Conservation (phyloP, 2,888 invertebrate species). For the Pilophorus perplexus region DNA sequence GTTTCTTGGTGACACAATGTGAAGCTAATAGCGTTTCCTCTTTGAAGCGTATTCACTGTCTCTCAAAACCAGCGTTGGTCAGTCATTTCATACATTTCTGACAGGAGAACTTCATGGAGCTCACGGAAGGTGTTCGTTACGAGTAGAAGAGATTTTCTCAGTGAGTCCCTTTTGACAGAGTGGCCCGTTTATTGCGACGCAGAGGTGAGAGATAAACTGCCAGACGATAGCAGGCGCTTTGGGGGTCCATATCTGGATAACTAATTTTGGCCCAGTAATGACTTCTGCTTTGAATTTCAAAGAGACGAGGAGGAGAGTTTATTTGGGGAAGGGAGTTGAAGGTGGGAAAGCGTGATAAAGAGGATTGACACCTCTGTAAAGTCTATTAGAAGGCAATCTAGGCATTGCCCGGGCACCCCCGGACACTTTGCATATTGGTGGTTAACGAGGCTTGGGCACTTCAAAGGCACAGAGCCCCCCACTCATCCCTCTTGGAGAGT, state of each 20-base stretch:
- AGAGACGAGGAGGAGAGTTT: constrained; percentile 34
- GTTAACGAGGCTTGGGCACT: constrained; percentile 45
- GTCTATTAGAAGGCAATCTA: constrained; percentile 45
- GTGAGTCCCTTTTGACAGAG: too few species aligned
- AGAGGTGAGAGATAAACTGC: constrained; percentile 10
- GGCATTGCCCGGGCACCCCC: constrained; percentile 24
- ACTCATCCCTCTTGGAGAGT: not conserved
- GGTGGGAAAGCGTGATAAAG: constrained; percentile 42
- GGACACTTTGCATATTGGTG: constrained; percentile 44
- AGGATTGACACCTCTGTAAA: constrained; percentile 43
- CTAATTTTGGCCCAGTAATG: constrained; percentile 35
- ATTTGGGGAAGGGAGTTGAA: constrained; percentile 38
- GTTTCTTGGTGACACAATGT: too few species aligned
- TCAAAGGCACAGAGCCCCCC: constrained; percentile 36
- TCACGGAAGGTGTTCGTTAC: too few species aligned
- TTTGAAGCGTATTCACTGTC: too few species aligned
- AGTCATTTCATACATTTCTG: too few species aligned
- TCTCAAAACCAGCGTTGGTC: too few species aligned
- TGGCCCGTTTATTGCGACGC: constrained; percentile 7
- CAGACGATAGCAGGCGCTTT: constrained; percentile 8
- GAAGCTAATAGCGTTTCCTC: too few species aligned
- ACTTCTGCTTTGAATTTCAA: constrained; percentile 41
- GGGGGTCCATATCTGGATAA: constrained; percentile 33
- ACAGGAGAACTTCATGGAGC: too few species aligned
- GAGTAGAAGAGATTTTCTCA: too few species aligned